phyloP scores from a whole-genome alignment of 2,797 vertebrate species.

The Acipenser oxyrinchus region DNA sequence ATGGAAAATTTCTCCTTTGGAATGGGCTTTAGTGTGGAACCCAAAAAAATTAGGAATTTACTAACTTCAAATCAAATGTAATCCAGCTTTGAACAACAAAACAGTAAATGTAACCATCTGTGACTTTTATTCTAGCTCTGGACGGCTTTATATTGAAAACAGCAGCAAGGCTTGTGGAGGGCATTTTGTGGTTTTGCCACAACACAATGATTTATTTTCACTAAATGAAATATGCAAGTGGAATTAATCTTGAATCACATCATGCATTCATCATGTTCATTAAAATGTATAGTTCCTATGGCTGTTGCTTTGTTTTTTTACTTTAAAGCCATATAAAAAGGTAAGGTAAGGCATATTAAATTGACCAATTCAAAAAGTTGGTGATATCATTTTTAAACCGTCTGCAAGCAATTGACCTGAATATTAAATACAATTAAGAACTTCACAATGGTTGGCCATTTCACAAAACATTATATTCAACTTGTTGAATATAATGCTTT shows the following conservation, averaged over 20 bases:
- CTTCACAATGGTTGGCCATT: slow-evolving; percentile 8
- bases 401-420: slow-evolving; percentile 18
- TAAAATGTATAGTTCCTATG: slow-evolving; percentile 8
- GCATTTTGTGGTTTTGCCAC: slow-evolving; percentile 37
- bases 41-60: slow-evolving; percentile 23
- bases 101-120: slow-evolving; percentile 38
- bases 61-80: slow-evolving; percentile 24
- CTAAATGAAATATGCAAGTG: slow-evolving; percentile 37
- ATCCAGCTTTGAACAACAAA: slow-evolving; percentile 22
- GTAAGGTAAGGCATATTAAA: neutral
- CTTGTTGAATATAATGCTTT: neutral
- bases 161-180: slow-evolving; percentile 34
- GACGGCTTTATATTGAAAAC: slow-evolving; percentile 42
- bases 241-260: slow-evolving; percentile 22
- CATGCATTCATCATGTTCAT: slow-evolving; percentile 8
- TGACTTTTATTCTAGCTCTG: slow-evolving; percentile 32
- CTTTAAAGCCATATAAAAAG: neutral
- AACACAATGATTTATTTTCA: slow-evolving; percentile 33
- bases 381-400: slow-evolving; percentile 8
- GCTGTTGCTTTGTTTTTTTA: neutral
- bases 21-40: slow-evolving; percentile 12
- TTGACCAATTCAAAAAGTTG: neutral
- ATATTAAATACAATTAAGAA: slow-evolving; percentile 8
- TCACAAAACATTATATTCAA: slow-evolving; percentile 16
- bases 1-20: slow-evolving; percentile 7